A percentile compares a stretch with the other conserved stretches of the same genome.
Conservation (phyloP, 2,888 invertebrate genomes). For the Eremobia ochroleuca region DNA sequence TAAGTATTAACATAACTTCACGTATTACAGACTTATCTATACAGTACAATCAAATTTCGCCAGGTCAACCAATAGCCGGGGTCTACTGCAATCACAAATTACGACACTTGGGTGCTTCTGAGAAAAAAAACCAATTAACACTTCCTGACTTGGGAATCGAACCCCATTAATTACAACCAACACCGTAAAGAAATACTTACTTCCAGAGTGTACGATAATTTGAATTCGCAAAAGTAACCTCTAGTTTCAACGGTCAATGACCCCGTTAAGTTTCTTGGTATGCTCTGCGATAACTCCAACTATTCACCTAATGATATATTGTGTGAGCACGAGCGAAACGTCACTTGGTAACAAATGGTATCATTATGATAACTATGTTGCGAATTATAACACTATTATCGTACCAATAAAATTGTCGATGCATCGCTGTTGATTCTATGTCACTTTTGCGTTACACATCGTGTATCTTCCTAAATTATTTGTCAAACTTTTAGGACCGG, state of each 20-base stretch:
- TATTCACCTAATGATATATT: conserved; percentile 28
- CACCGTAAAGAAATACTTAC: background rate
- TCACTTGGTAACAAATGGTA: conserved; percentile 39
- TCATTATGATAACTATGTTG: conserved; percentile 17
- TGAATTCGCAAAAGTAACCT: background rate
- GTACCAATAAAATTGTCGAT: conserved; percentile 1
- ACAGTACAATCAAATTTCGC: accelerated
- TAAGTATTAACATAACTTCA: background rate
- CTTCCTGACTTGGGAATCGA: background rate
- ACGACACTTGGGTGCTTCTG: background rate
- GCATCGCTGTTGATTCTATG: background rate
- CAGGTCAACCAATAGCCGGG: background rate
- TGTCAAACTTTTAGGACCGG: background rate
- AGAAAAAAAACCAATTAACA: background rate
- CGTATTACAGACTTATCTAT: background rate
- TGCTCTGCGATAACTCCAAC: conserved; percentile 33
- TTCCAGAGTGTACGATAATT: conserved; percentile 14
- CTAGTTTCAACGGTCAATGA: conserved; percentile 27
- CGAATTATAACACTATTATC: conserved; percentile 10
- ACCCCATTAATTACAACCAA: background rate
- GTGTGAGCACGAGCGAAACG: conserved; percentile 24
- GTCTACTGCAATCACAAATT: background rate
- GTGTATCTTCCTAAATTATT: background rate
- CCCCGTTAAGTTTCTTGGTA: conserved; percentile 42
- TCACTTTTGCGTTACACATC: background rate